phyloP scores from a whole-genome alignment of 2,113 vertebrate species.

The Athene noctua region DNA sequence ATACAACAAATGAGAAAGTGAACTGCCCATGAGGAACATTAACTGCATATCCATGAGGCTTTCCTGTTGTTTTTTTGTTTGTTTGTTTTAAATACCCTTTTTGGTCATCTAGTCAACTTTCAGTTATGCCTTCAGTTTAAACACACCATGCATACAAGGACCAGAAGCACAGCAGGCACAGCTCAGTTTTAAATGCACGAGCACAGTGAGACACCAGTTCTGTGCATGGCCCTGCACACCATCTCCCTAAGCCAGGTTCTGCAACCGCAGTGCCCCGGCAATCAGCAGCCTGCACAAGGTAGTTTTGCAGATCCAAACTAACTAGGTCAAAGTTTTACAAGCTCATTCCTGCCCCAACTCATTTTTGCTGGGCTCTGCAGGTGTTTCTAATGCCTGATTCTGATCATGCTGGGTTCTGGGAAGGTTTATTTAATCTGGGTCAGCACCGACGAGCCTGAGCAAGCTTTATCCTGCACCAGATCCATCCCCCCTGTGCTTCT shows the following conservation, averaged over 20 bases:
- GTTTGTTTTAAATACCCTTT: not conserved
- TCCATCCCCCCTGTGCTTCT: not conserved
- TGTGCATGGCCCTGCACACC: not conserved
- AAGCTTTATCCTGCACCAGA: not conserved
- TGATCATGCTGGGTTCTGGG: not conserved
- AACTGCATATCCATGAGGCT: not conserved
- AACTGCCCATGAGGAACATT: not conserved
- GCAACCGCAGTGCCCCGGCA: not conserved
- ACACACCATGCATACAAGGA: not conserved
- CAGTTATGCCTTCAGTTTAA: not conserved
- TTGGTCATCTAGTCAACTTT: not conserved
- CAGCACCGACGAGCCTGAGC: not conserved
- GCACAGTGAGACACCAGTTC: fast-evolving
- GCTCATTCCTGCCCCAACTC: not conserved
- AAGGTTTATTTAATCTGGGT: not conserved
- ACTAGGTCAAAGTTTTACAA: not conserved
- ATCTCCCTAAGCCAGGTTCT: not conserved
- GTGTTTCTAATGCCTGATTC: not conserved
- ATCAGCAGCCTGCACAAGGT: not conserved
- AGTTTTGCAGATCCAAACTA: not conserved
- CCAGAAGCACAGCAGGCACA: not conserved
- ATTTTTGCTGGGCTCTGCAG: not conserved
- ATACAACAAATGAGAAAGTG: not conserved
- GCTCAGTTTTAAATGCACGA: not conserved
- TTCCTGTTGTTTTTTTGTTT: not conserved